These are phyloP conservation scores for Oryzias curvinotus DNA, from an alignment of 2,113 vertebrate species.

Conservation along the genomic window DNA sequence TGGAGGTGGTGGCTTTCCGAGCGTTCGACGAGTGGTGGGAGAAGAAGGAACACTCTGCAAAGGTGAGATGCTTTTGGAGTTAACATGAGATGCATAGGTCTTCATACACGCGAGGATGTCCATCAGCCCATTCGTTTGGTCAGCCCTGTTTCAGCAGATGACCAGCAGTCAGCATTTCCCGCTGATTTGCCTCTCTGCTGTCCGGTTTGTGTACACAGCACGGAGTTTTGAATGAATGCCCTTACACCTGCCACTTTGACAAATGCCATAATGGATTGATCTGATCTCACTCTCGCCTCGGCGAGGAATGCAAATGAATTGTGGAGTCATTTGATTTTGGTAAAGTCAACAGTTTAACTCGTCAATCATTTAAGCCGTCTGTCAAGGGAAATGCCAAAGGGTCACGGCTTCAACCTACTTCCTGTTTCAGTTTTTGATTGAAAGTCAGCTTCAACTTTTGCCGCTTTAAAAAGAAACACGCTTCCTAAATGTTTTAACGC, in stretches of 20 bases:
- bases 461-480: no score
- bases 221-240: slow-evolving; percentile 1
- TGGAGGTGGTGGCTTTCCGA: slow-evolving; percentile 97
- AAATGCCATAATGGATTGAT: neutral
- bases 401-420: neutral
- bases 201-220: neutral
- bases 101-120: no score
- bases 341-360: neutral
- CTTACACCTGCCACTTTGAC: slow-evolving; percentile 1
- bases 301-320: slow-evolving; percentile 7
- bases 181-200: slow-evolving; percentile 27
- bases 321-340: neutral
- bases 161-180: neutral
- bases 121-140: no score
- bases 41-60: slow-evolving; percentile 93
- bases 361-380: neutral
- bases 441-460: neutral
- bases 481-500: no score
- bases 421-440: neutral
- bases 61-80: slow-evolving; percentile 75
- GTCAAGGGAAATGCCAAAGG: neutral
- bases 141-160: neutral
- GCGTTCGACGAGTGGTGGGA: slow-evolving; percentile 99
- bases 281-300: neutral
- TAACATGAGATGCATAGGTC: no score